A percentile compares a stretch with the other conserved stretches of the same genome.
Conservation (phyloP, 2,113 vertebrate genomes). For the Triplophysa tibetana region DNA sequence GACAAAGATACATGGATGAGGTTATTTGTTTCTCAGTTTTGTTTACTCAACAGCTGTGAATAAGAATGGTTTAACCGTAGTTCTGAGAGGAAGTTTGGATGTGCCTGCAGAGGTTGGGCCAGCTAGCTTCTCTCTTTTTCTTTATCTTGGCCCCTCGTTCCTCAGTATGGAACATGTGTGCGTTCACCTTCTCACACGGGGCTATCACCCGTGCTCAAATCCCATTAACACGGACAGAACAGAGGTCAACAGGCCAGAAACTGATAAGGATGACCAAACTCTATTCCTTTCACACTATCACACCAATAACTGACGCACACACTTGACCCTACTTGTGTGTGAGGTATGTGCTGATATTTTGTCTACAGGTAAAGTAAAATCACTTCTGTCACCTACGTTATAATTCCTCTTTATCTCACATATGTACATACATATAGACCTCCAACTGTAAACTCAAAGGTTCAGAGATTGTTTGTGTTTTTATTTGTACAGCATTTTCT, state of each 20-base stretch:
- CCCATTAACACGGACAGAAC: constrained; percentile 38
- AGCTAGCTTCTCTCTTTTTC: not conserved
- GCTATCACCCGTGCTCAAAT: constrained; percentile 15
- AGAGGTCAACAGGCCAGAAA: constrained; percentile 26
- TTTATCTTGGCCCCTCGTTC: constrained; percentile 23
- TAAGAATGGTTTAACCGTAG: constrained; percentile 16
- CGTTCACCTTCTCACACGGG: not conserved
- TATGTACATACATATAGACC: too few relatives aligned
- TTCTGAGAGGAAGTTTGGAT: not conserved
- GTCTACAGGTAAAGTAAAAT: not conserved
- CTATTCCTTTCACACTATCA: constrained; percentile 39
- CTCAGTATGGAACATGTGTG: constrained; percentile 15
- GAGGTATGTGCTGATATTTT: not conserved
- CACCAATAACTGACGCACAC: not conserved
- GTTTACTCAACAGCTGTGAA: constrained; percentile 41
- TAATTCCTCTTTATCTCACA: too few relatives aligned
- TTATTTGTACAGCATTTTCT: too few relatives aligned
- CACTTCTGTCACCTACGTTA: too few relatives aligned
- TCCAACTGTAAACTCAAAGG: too few relatives aligned
- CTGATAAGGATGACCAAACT: constrained; percentile 49
- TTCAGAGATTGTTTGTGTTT: too few relatives aligned
- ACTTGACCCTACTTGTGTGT: not conserved
- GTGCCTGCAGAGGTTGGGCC: not conserved
- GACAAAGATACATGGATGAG: constrained; percentile 9
- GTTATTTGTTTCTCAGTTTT: constrained; percentile 19